phyloP scores from a whole-genome alignment of 2,113 vertebrate species.

The Willisornis vidua region DNA sequence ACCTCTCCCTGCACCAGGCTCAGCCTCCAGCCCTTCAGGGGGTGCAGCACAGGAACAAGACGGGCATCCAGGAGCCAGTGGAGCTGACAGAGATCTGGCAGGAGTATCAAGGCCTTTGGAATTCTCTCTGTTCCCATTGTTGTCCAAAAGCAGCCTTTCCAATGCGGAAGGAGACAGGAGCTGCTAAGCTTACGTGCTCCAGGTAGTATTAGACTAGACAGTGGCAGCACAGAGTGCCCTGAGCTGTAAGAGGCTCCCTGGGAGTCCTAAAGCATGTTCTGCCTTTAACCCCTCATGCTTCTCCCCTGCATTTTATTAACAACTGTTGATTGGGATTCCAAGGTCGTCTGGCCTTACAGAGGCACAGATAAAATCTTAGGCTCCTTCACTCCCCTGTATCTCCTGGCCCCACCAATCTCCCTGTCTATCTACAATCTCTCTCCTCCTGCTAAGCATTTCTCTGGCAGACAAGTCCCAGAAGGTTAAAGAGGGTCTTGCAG shows the following conservation, averaged over 20 bases:
- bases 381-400: neutral
- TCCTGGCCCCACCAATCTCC: neutral
- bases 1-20: accelerated
- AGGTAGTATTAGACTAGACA: neutral
- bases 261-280: neutral
- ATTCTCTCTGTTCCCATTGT: neutral
- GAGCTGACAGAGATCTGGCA: neutral
- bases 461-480: neutral
- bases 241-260: neutral
- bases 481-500: neutral
- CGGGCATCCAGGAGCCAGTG: neutral
- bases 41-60: neutral
- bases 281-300: neutral
- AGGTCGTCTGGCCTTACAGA: neutral
- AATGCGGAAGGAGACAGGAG: neutral
- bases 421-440: neutral
- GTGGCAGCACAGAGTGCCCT: neutral
- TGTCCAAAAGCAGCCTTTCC: neutral
- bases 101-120: neutral
- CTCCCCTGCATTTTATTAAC: neutral
- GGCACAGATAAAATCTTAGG: neutral
- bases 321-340: constrained; percentile 18
- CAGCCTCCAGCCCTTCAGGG: neutral
- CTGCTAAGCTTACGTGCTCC: neutral
- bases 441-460: neutral